Base-by-base conservation (phyloP, 2,888 invertebrate species). In the Lasius platythorax region DNA sequence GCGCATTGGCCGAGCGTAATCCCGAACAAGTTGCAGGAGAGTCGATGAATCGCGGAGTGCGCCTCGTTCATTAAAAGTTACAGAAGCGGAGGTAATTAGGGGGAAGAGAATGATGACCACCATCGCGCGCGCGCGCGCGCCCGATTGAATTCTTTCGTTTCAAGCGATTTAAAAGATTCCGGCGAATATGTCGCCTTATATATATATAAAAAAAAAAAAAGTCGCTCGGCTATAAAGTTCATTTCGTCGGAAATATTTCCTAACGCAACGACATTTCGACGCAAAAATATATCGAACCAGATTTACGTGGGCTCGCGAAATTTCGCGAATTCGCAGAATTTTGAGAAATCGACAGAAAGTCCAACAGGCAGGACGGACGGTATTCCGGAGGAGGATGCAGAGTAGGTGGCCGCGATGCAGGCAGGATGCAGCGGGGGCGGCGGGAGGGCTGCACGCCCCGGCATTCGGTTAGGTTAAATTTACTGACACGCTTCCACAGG, bases 391-490 rank as follows among this genome's bases (percentile, higher is more conserved):
- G 61, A 46, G 46, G 79, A 68, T 70, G 58, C 79, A 28, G 87
- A 89, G 83, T 81, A 61, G 64, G 79, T 79, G 73, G 76, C 75
- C 83, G 73, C 66, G 83, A 87, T 72, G 83, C 70, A 70, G 68
- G 81, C 12, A 72, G 85, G 82, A 58, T 67, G 84, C 33, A 23
- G 53, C 3, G 33, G 46, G 43, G 30, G 61, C 61, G 50, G 15
- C 33, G 28, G 43, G 30, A 28, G 58, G 74, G 78, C 53, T 72
- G 85, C 75, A 85, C 87, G 88, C 85, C 84, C 83, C 85, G 88
- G 89, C 89, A 91, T 91, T 91, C 91, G 91, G 91, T 91, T 91
- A 89, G 91, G 89, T 91, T 91, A 91, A 91, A 91, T 91, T 90
- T 90, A 91, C 90, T 90, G 91, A 91, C 91, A 92, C 91, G 92